Conservation (phyloP, 2,797 vertebrate genomes). For the Labeo calbasu region DNA sequence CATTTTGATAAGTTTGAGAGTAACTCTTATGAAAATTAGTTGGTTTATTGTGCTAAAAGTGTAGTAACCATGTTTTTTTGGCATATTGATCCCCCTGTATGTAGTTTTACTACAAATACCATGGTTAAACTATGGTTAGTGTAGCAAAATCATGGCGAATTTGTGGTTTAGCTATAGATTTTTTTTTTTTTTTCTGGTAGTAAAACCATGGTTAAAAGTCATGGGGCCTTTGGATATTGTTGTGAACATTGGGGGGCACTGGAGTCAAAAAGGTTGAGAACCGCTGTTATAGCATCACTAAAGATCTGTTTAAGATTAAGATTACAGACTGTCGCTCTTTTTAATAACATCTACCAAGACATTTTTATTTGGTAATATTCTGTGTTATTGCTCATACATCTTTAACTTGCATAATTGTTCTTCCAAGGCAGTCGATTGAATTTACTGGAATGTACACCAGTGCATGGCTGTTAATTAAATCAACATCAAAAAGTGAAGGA, state of each 20-base stretch:
- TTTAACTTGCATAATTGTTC: conserved; percentile 34
- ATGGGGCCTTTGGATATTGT: no score
- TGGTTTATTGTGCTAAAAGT: no score
- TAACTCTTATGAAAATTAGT: no score
- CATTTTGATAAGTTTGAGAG: no score
- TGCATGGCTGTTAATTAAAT: conserved; percentile 43
- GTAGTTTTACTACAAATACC: no score
- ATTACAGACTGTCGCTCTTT: not conserved
- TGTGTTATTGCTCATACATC: not conserved
- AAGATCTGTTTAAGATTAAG: conserved; percentile 13
- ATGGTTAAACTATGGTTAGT: no score
- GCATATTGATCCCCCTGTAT: no score
- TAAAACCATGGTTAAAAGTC: no score
- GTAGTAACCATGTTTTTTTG: no score
- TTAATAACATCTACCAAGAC: not conserved
- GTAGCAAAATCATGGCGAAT: no score
- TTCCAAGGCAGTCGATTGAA: conserved; percentile 13
- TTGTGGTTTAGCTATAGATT: no score
- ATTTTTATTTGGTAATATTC: not conserved
- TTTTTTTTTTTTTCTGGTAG: no score
- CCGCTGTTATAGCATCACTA: not conserved
- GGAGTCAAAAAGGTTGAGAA: not conserved
- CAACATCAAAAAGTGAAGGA: conserved; percentile 41
- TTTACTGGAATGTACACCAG: conserved; percentile 33
- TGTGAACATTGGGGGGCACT: not conserved